phyloP scores from a whole-genome alignment of 2,113 vertebrate genomes.

The Siniperca knerii region DNA sequence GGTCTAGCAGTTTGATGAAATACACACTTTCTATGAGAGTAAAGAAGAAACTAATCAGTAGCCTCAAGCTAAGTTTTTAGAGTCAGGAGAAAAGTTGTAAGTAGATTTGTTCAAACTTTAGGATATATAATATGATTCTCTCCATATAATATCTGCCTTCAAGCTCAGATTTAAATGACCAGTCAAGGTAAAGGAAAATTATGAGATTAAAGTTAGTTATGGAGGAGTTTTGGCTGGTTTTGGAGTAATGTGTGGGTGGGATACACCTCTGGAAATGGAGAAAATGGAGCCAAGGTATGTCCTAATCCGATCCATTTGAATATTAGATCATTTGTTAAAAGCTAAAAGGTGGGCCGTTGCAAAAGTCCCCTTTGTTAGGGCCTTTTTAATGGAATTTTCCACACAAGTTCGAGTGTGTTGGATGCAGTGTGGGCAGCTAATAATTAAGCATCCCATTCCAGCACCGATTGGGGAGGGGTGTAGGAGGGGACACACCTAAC shows the following conservation, averaged over 20 bases:
- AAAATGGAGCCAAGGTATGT: constrained; percentile 22
- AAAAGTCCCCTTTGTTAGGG: constrained; percentile 2
- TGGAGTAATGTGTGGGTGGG: constrained; percentile 47
- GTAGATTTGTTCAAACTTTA: constrained; percentile 73
- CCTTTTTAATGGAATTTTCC: constrained; percentile 1
- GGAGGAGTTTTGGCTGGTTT: constrained; percentile 6
- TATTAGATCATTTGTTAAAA: constrained; percentile 34
- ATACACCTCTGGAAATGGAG: constrained; percentile 12
- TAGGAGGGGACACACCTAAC: neutral
- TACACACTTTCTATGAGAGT: constrained; percentile 23
- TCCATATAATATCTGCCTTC: constrained; percentile 48
- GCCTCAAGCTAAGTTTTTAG: constrained; percentile 52
- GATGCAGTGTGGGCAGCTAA: neutral
- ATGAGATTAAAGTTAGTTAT: constrained; percentile 41
- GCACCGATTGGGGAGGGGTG: neutral
- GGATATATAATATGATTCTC: constrained; percentile 61
- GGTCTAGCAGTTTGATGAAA: constrained; percentile 33
- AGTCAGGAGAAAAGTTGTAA: constrained; percentile 67
- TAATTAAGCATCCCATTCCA: constrained; percentile 19
- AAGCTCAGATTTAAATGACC: constrained; percentile 63
- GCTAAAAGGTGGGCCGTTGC: neutral
- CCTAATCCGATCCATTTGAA: constrained; percentile 4
- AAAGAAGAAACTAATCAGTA: constrained; percentile 57
- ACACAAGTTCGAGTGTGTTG: constrained; percentile 9
- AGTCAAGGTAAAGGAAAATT: constrained; percentile 51